Conservation (phyloP, 2,888 invertebrate genomes). For the Hedychridium roseum region DNA sequence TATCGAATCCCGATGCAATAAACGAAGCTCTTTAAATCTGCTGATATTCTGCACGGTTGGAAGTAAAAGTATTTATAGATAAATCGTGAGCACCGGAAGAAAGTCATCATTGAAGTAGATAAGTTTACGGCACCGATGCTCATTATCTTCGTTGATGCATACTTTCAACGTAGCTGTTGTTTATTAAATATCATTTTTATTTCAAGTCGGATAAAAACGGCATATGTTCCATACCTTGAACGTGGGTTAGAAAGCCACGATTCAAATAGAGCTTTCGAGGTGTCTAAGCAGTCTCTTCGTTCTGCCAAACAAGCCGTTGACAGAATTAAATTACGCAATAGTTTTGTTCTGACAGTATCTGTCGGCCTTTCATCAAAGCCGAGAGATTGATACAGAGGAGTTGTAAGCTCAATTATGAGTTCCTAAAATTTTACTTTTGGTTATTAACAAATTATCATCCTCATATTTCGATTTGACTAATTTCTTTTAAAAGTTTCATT, state of each 20-base stretch:
- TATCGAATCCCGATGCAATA: constrained; percentile 78
- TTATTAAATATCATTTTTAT: too few species aligned
- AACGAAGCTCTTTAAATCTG: constrained; percentile 73
- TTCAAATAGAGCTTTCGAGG: constrained; percentile 36
- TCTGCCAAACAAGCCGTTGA: constrained; percentile 40
- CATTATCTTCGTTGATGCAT: too few species aligned
- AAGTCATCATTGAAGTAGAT: too few species aligned
- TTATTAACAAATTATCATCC: too few species aligned
- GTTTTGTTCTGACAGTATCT: constrained; percentile 32
- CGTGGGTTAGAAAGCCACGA: constrained; percentile 37
- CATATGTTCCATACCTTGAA: constrained; percentile 23
- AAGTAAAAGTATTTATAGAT: too few species aligned
- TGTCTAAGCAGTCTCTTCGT: constrained; percentile 34
- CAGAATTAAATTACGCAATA: constrained; percentile 41
- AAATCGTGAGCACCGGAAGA: too few species aligned
- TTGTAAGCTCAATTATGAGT: too few species aligned
- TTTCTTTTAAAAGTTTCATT: too few species aligned
- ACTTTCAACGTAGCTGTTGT: too few species aligned
- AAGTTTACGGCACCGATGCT: too few species aligned
- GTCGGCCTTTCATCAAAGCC: constrained; percentile 30
- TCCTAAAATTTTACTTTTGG: too few species aligned
- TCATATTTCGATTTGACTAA: constrained; percentile 27
- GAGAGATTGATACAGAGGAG: too few species aligned
- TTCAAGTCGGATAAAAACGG: neutral
- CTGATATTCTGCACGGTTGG: constrained; percentile 22